These are phyloP conservation scores for Siniperca undulata DNA, from an alignment of 2,797 vertebrate species.

Conservation along the genomic window DNA sequence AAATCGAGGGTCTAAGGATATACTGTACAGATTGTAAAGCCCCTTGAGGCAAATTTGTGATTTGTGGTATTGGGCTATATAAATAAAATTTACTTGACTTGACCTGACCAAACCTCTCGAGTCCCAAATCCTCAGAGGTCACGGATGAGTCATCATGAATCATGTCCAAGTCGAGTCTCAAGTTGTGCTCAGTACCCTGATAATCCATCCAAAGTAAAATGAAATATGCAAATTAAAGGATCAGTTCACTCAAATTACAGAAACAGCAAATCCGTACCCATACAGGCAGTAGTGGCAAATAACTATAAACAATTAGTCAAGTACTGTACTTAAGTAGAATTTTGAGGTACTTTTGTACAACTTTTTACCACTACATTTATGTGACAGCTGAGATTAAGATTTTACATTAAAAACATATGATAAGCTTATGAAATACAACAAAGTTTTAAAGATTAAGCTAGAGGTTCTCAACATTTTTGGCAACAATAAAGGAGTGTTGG, in stretches of 20 bases:
- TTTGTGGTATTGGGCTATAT: no score
- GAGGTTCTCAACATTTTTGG: background rate
- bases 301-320: background rate
- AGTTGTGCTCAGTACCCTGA: constrained; percentile 1
- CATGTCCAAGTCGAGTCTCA: constrained; percentile 10
- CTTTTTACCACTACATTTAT: background rate
- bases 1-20: no score
- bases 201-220: constrained; percentile 11
- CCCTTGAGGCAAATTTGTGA: no score
- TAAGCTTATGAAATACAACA: background rate
- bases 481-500: background rate
- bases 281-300: no score
- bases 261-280: background rate
- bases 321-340: background rate
- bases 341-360: background rate
- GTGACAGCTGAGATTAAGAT: background rate
- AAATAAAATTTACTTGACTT: no score
- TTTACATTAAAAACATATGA: background rate
- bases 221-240: constrained; percentile 25
- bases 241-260: background rate
- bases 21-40: no score
- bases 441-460: no score
- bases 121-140: constrained; percentile 26
- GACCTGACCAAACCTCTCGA: background rate
- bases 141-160: background rate